These are phyloP conservation scores for Cyclura pinguis DNA, from an alignment of 2,797 vertebrate species.

Conservation along the genomic window DNA sequence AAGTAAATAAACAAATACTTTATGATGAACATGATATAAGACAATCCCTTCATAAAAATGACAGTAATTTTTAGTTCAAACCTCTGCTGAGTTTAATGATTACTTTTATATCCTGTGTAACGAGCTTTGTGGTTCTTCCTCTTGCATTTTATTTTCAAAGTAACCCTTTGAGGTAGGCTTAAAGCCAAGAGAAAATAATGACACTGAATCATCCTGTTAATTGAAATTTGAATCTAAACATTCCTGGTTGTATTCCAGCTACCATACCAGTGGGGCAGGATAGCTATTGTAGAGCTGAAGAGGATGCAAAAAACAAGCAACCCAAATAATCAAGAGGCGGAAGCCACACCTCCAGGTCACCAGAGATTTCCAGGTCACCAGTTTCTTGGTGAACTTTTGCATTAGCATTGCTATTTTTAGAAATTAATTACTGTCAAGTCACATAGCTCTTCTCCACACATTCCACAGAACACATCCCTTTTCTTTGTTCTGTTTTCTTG, in stretches of 20 bases:
- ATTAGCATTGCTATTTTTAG: not conserved
- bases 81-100: not conserved
- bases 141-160: not conserved
- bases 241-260: not conserved
- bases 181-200: not conserved
- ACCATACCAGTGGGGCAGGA: not conserved
- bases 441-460: not conserved
- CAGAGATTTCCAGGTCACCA: not conserved
- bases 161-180: not conserved
- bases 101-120: not conserved
- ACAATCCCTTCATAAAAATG: not conserved
- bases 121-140: not conserved
- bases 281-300: not conserved
- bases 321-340: too few relatives aligned
- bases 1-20: not conserved
- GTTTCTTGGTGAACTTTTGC: not conserved
- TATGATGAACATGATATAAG: not conserved
- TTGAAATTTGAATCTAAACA: not conserved
- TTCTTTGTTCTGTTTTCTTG: not conserved
- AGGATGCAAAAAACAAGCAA: too few relatives aligned
- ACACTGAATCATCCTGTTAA: not conserved
- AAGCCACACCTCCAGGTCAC: not conserved
- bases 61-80: not conserved
- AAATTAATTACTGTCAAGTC: not conserved
- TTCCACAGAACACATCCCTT: not conserved